phyloP scores from a whole-genome alignment of 2,113 vertebrate genomes.

The Dromaius novaehollandiae region DNA sequence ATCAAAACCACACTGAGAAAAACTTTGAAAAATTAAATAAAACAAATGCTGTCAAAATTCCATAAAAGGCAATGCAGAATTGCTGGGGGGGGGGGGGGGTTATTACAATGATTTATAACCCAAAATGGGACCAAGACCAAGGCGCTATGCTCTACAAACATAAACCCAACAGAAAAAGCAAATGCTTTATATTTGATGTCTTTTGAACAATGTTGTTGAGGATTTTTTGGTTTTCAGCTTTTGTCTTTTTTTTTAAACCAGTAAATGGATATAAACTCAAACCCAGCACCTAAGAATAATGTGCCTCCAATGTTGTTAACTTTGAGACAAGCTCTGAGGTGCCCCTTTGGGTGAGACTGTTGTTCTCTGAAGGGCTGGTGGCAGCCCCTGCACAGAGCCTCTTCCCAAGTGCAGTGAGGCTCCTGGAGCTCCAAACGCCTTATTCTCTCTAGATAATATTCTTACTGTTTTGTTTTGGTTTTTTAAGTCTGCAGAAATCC shows the following conservation, averaged over 20 bases:
- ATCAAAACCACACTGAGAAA: not conserved
- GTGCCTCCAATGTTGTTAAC: not conserved
- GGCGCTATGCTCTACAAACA: not conserved
- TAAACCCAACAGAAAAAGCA: not conserved
- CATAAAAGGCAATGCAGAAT: not conserved
- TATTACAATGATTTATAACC: not conserved
- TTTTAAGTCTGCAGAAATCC: not conserved
- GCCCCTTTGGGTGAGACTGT: not conserved
- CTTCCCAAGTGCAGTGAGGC: not conserved
- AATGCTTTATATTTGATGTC: not conserved
- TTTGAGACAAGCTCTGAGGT: not conserved
- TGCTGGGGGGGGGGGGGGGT: not conserved
- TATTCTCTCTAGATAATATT: not conserved
- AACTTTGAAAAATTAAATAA: not conserved
- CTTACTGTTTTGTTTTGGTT: not conserved
- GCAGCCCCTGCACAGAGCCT: not conserved
- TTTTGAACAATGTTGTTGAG: not conserved
- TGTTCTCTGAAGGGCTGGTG: not conserved
- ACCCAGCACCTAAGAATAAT: not conserved
- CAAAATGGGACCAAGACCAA: not conserved
- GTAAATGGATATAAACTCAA: slow-evolving; percentile 8
- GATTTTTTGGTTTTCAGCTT: not conserved
- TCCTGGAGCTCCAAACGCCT: not conserved
- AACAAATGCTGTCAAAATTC: not conserved
- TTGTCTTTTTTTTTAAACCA: not conserved